Evolutionary conservation across 1,140 invertebrate species (phyloP).

Genomic region (Phymorhynchus buccinoides): DNA sequence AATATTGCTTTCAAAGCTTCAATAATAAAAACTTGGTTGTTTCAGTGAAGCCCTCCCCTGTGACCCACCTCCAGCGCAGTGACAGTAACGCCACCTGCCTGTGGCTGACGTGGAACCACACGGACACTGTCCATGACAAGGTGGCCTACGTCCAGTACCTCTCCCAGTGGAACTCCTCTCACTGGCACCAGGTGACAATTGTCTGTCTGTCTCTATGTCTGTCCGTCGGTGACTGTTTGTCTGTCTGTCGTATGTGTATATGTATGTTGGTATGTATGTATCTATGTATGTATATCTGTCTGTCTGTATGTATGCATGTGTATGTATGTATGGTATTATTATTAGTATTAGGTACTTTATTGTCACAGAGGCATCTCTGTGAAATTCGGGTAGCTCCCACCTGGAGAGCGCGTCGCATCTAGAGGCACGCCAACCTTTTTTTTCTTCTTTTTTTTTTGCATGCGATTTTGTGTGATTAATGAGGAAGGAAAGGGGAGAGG

Average conservation of each 20-base stretch:
- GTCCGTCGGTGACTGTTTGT: background rate
- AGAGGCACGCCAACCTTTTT: no score
- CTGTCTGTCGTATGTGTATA: background rate
- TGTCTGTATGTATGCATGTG: no score
- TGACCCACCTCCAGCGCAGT: conserved; percentile 31
- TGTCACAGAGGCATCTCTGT: no score
- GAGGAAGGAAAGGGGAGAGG: no score
- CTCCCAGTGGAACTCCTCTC: background rate
- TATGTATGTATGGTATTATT: no score
- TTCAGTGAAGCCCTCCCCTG: conserved; percentile 46
- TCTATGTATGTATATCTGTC: no score
- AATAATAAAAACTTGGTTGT: background rate
- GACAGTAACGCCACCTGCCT: conserved; percentile 21
- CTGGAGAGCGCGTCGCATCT: no score
- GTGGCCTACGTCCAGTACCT: conserved; percentile 10
- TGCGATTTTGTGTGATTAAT: no score
- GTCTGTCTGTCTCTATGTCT: background rate
- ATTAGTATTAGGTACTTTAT: no score
- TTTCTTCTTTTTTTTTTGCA: no score
- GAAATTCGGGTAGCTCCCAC: no score
- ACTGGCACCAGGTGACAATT: background rate
- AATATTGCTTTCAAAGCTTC: no score
- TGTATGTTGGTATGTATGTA: background rate
- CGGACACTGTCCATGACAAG: background rate
- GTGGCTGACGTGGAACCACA: background rate